Base-by-base conservation (phyloP, 2,888 invertebrate genomes). In the Polyploca ridens region DNA sequence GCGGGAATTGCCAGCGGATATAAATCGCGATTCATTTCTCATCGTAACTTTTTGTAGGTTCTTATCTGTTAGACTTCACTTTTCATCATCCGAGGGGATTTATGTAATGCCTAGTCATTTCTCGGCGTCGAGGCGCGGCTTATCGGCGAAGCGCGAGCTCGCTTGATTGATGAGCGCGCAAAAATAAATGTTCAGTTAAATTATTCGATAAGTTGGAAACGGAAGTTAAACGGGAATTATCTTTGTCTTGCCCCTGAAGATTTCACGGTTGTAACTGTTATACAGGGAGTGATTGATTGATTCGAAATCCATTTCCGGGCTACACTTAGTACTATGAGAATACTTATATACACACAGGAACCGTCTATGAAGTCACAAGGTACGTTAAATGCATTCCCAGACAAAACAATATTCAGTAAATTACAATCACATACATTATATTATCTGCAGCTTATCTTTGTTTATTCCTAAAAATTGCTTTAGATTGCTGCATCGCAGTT, bases 71-170 rank as follows among this genome's bases (percentile, higher is more conserved):
- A 94, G 92, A 94, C 94, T 94, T 94, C 94, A 94, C 94, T 94
- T 94, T 94, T 94, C 94, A 94, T 94, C 94, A 94, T 94, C 94
- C 94, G 86, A 94, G 90, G 94, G 94, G 94, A 94, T 94, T 94
- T 94, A 94, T 94, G 94, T 94, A 94, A 94, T 94, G 94, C 94
- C 94, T 94, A 94, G 94, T 94, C 94, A 94, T 94, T 94, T 94
- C 94, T 94, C 94, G 94, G 93, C 94, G 94, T 94, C 94, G 93
- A 90, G 91, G 86, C 91, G 90, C 84, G 91, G 92, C 91, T 93
- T 94, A 91, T 94, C 94, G 92, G 89, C 84, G 88, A 86, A 87
- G 89, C 90, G 90, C 88, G 89, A 87, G 91, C 89, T 89, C 90
- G 87, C 93, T 94, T 94, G 94, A 94, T 94, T 94, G 94, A 94